Evolutionary conservation across 2,113 vertebrate genomes (phyloP), one percentile per base, ranked within the genome.

Genomic region (Poecile atricapillus): DNA sequence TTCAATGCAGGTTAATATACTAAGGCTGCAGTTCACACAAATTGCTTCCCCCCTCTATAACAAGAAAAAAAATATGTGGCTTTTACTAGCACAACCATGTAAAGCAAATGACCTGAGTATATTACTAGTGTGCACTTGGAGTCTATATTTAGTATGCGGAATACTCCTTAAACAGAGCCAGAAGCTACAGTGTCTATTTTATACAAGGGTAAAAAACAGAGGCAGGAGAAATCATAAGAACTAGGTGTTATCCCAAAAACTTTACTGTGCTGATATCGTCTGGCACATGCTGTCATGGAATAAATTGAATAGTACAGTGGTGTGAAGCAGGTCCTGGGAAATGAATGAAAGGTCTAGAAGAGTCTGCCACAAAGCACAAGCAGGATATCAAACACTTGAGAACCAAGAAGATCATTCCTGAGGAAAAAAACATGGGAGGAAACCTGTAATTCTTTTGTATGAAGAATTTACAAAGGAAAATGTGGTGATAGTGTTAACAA

Each of bases 211-310:
- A 9, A 81, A 75, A 81, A 37, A 37, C 12, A 62, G 21, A 53
- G 55, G 18, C 21, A 60, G 24, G 25, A 64, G 58, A 63, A 64
- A 78, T 16, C 19, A 33, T 25, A 68, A 87, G 82, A 94, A 37
- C 8, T 24, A 41, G 13, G 10, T 79, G 33, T 63, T 89, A 49
- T 69, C 37, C 33, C 73, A n/a, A 15, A 79, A 89, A 52, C 18
- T 53, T 64, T 35, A n/a, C 53, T 83, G 35, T 64, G 20, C 17
- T 1, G 0, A 4, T 46, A 46, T 50, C 0, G 0, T 37, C 68
- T 87, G 53, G 35, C 35, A 46, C 2, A 2, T n/a, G 49, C 44
- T 73, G 44, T 46, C 15, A 20, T 56, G 85, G 60, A 92, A 73
- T 13, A 68, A 49, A 65, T 3, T 79, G 25, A 83, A 35, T 20